Evolutionary conservation across 1,140 invertebrate genomes (phyloP).

Genomic region (Megalonaias nervosa): DNA sequence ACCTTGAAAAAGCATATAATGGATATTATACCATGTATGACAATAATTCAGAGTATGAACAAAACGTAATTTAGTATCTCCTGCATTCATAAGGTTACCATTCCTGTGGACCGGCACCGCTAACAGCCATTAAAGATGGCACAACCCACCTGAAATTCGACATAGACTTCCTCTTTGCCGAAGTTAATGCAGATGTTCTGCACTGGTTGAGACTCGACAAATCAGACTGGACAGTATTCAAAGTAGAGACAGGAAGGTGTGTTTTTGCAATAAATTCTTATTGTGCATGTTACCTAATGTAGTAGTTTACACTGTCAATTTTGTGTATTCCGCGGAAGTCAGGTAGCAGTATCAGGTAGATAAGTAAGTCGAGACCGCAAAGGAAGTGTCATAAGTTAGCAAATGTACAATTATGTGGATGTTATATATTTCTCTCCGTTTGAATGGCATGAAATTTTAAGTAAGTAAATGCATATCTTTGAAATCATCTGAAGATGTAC

Average conservation of each 20-base stretch:
- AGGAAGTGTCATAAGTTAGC: background rate
- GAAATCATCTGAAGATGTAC: no score
- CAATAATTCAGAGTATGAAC: background rate
- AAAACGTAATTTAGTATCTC: background rate
- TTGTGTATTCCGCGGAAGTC: background rate
- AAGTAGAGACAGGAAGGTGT: conserved; percentile 17
- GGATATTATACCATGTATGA: background rate
- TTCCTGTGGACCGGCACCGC: conserved; percentile 77
- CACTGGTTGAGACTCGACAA: conserved; percentile 54
- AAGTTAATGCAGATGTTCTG: conserved; percentile 85
- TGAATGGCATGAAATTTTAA: no score
- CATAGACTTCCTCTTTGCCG: conserved; percentile 82
- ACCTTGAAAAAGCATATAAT: background rate
- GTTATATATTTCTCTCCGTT: background rate
- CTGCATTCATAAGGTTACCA: conserved; percentile 67
- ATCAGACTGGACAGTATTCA: conserved; percentile 28
- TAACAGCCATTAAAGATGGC: conserved; percentile 80
- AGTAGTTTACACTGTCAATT: background rate
- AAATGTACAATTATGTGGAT: background rate
- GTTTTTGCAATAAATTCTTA: background rate
- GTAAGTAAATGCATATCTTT: no score
- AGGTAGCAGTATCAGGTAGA: background rate
- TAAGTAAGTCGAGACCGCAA: background rate
- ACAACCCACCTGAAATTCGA: conserved; percentile 80
- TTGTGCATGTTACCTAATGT: background rate